Conservation (phyloP, 2,113 vertebrate genomes). For the Pitta sordida region DNA sequence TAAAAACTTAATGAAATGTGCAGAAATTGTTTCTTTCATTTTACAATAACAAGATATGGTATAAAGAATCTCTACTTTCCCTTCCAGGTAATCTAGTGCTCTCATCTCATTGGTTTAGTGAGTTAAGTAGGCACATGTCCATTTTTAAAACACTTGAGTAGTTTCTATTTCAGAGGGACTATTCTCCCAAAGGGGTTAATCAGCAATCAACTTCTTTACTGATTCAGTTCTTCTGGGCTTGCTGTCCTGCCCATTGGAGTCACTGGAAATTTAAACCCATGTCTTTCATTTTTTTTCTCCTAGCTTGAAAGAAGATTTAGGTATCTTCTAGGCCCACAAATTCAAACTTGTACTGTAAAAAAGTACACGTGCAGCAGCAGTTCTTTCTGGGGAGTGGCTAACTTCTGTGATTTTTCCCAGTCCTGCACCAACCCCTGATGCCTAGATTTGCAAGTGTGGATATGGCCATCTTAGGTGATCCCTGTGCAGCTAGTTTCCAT, state of each 20-base stretch:
- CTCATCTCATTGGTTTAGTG: not conserved
- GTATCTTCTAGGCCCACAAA: not conserved
- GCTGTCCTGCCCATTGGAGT: not conserved
- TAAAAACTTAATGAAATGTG: not conserved
- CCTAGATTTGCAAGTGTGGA: not conserved
- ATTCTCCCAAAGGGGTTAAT: not conserved
- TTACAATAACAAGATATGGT: not conserved
- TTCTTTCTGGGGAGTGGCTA: not conserved
- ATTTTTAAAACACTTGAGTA: not conserved
- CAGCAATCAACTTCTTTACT: not conserved
- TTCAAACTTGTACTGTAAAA: not conserved
- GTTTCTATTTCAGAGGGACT: not conserved
- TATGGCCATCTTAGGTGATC: not conserved
- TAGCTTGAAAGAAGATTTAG: not conserved
- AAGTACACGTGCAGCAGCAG: not conserved
- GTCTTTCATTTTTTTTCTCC: not conserved
- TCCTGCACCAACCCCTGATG: not conserved
- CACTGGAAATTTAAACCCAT: not conserved
- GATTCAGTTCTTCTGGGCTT: not conserved
- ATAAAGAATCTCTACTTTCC: not conserved
- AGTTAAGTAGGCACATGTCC: not conserved
- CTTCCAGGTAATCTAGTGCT: not conserved
- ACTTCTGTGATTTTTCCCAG: not conserved
- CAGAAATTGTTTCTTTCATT: not conserved
- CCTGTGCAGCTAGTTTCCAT: not conserved